Conservation (phyloP, 2,888 invertebrate species). For the Harpalus rubripes region DNA sequence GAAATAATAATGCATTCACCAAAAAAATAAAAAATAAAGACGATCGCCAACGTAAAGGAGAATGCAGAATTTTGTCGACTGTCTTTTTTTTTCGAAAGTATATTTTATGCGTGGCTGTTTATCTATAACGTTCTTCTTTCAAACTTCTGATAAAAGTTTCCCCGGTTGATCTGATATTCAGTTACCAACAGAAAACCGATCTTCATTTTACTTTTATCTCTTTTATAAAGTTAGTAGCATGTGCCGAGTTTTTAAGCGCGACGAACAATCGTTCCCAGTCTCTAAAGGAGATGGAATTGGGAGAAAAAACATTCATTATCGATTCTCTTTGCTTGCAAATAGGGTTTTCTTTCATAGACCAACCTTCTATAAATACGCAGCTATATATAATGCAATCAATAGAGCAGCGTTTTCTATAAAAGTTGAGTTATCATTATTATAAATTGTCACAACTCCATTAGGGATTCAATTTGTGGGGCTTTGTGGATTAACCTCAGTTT, state of each 20-base stretch:
- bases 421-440: not conserved
- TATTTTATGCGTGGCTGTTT: constrained; percentile 7
- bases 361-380: constrained; percentile 3
- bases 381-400: constrained; percentile 26
- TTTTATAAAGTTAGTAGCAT: constrained; percentile 53
- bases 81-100: not conserved
- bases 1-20: too few species aligned
- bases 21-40: too few species aligned
- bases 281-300: constrained; percentile 36
- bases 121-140: constrained; percentile 11
- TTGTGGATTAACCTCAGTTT: not conserved
- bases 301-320: constrained; percentile 38
- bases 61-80: not conserved
- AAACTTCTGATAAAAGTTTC: constrained; percentile 43
- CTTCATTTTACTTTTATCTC: constrained; percentile 55
- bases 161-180: constrained; percentile 52
- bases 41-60: too few species aligned
- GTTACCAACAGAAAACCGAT: constrained; percentile 51
- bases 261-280: constrained; percentile 29
- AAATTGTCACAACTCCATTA: not conserved
- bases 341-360: constrained; percentile 6
- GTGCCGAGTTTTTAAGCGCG: constrained; percentile 41
- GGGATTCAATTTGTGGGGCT: not conserved
- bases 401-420: not conserved
- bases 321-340: constrained; percentile 28